Evolutionary conservation across 1,140 invertebrate species (phyloP), one percentile per base, ranked within the genome.

Genomic region (Macrotrachela quadricornifera): DNA sequence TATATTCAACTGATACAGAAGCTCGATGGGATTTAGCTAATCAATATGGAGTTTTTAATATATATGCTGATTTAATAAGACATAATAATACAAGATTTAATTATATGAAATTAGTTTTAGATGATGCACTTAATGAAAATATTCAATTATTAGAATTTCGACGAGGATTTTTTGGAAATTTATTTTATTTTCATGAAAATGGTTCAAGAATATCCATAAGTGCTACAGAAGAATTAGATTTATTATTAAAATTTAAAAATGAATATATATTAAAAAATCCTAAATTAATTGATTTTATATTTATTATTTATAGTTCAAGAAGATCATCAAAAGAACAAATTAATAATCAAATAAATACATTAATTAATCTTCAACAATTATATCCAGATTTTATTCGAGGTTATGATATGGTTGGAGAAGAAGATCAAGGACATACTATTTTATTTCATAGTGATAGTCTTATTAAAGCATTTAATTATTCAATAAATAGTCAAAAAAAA

Each of bases 401-500:
- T 21, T 62, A 52, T 56, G 61, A 63, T 50, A 16, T 61, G n/a
- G 60, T 61, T 12, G 57, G 47, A n/a, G 59, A 63, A 52, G 61
- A 63, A 56, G 61, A 63, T 41, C 43, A 42, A 4, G 61, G 61
- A 10, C 58, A 62, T 54, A 60, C 61, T 10, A 47, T 59, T 6
- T 38, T 61, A 16, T 58, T 57, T 54, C 61, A 57, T 42, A 44
- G 58, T 13, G 56, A 57, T 36, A 55, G 57, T 36, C 54, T 59
- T 37, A 50, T 57, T 1, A 3, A 46, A 18, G 46, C 16, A 3
- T 53, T 47, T 37, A 53, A 53, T 42, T 53, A 53, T 42, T 46
- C 53, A 8, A 17, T 57, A 18, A 14, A 49, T 17, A 53, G 21
- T 11, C 57, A 58, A 17, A 42, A 47, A 18, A 56, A 17, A 13